Conservation (phyloP, 2,888 invertebrate genomes). For the Drosophila mimica region DNA sequence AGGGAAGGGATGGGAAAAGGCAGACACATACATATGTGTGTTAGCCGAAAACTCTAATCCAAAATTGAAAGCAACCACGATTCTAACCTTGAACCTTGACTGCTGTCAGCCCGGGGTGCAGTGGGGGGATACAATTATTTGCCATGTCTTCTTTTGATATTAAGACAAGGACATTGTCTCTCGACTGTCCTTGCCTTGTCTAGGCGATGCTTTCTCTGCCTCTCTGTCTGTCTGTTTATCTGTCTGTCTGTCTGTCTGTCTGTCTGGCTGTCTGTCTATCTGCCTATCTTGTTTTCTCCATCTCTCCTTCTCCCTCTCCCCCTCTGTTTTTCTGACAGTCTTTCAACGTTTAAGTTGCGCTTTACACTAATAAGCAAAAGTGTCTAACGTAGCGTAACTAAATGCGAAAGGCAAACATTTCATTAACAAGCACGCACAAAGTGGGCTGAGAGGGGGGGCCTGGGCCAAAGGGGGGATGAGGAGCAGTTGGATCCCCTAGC, state of each 20-base stretch:
- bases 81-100: conserved; percentile 73
- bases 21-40: conserved; percentile 9
- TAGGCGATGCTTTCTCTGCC: conserved; percentile 25
- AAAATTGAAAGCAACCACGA: conserved; percentile 41
- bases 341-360: conserved; percentile 70
- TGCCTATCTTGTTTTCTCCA: background rate
- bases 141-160: conserved; percentile 54
- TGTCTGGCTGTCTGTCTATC: background rate
- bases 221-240: background rate
- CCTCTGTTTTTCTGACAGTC: conserved; percentile 13
- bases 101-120: conserved; percentile 12
- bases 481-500: conserved; percentile 22
- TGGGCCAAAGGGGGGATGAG: background rate
- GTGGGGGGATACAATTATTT: conserved; percentile 39
- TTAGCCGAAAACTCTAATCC: conserved; percentile 22
- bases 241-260: conserved; percentile 1
- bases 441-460: conserved; percentile 2
- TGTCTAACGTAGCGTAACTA: conserved; percentile 79
- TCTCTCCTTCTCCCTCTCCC: background rate
- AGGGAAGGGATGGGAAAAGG: background rate
- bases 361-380: conserved; percentile 81
- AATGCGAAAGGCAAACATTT: conserved; percentile 81
- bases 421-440: conserved; percentile 78
- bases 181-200: conserved; percentile 32
- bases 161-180: conserved; percentile 63